These are phyloP conservation scores for Antheraea yamamai DNA, from an alignment of 2,888 invertebrate genomes.

Conservation along the genomic window DNA sequence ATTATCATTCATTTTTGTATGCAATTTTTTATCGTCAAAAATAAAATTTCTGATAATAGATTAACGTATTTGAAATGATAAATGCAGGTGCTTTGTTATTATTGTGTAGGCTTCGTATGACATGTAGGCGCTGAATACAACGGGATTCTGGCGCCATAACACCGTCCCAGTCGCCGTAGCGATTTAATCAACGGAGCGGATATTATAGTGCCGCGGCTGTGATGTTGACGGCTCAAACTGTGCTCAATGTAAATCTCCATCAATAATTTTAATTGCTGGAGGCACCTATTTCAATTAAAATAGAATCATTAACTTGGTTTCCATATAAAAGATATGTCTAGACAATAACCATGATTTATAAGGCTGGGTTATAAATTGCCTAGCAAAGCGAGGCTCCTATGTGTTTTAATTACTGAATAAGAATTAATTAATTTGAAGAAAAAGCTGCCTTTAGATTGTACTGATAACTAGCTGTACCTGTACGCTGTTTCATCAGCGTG, in stretches of 20 bases:
- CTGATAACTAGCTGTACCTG: not conserved
- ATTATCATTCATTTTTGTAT: not conserved
- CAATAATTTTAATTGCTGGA: conserved; percentile 21
- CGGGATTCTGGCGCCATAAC: conserved; percentile 31
- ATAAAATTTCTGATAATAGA: not conserved
- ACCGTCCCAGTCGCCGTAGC: conserved; percentile 26
- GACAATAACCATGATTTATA: not conserved
- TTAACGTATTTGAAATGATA: not conserved
- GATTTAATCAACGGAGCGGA: conserved; percentile 43
- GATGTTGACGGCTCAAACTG: conserved; percentile 19
- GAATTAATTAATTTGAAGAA: too few relatives aligned
- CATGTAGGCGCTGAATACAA: conserved; percentile 27
- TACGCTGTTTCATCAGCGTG: too few relatives aligned
- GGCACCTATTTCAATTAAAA: conserved; percentile 15
- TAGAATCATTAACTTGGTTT: not conserved
- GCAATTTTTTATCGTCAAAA: not conserved
- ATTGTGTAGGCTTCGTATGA: conserved; percentile 20
- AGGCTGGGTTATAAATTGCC: not conserved
- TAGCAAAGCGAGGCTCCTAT: not conserved
- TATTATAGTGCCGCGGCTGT: conserved; percentile 38
- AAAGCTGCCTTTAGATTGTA: not conserved
- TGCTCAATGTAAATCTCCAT: conserved; percentile 21
- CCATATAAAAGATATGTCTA: not conserved
- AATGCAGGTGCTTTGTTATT: not conserved
- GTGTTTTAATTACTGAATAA: not conserved